phyloP scores from a whole-genome alignment of 2,797 vertebrate genomes.

The Alectoris magna region DNA sequence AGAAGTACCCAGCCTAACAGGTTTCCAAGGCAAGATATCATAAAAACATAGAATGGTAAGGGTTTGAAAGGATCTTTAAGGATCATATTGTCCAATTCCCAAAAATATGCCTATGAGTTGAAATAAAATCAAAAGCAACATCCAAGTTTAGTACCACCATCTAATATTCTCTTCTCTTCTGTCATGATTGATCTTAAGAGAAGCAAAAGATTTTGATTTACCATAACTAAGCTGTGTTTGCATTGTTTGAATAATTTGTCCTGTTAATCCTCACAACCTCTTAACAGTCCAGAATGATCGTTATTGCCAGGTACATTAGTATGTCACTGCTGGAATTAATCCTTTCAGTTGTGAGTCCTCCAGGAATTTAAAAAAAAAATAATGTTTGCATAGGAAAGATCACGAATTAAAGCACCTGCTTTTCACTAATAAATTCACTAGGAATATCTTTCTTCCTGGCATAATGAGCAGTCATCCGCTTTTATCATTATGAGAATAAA shows the following conservation, averaged over 20 bases:
- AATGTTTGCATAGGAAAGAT: slow-evolving; percentile 30
- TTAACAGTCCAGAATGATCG: neutral
- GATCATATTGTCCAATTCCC: neutral
- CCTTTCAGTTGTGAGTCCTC: slow-evolving; percentile 38
- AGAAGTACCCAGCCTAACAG: neutral
- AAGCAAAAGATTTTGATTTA: neutral
- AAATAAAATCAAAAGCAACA: neutral
- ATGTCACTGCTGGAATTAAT: slow-evolving; percentile 45
- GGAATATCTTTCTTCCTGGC: slow-evolving; percentile 52
- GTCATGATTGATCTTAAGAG: neutral
- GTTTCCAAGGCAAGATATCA: neutral
- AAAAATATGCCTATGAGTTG: neutral
- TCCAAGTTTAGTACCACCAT: neutral
- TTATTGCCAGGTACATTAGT: slow-evolving; percentile 4
- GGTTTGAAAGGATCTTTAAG: neutral
- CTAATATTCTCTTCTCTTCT: neutral
- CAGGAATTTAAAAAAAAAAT: slow-evolving; percentile 57
- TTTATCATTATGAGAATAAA: slow-evolving; percentile 69
- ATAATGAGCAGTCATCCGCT: slow-evolving; percentile 63
- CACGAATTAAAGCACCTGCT: slow-evolving; percentile 56
- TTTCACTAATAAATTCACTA: slow-evolving; percentile 73
- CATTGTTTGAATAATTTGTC: neutral
- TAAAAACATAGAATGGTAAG: neutral
- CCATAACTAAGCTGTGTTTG: neutral
- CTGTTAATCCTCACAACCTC: neutral